Evolutionary conservation across 2,113 vertebrate genomes (phyloP).

Genomic region (Eleginops maclovinus): DNA sequence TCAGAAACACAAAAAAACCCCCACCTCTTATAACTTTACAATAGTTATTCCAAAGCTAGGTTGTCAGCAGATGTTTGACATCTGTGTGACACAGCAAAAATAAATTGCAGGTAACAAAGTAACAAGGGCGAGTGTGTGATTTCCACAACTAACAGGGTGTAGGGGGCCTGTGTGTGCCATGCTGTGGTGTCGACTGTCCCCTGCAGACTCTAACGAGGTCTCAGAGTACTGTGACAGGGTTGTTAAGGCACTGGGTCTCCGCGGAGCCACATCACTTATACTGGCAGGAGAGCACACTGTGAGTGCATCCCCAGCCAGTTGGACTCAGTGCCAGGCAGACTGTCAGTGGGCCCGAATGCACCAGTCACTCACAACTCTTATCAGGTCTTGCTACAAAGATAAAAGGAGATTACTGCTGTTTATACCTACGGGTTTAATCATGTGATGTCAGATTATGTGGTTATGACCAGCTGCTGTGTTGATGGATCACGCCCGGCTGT

Average conservation of each 20-base stretch:
- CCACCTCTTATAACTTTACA: not conserved
- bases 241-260: slow-evolving; percentile 45
- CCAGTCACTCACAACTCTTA: slow-evolving; percentile 64
- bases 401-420: slow-evolving; percentile 67
- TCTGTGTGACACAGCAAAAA: slow-evolving; percentile 36
- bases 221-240: slow-evolving; percentile 54
- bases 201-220: slow-evolving; percentile 56
- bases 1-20: not conserved
- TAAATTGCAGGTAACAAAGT: slow-evolving; percentile 48
- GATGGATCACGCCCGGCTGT: slow-evolving; percentile 61
- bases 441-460: slow-evolving; percentile 60
- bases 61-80: slow-evolving; percentile 42
- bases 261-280: slow-evolving; percentile 46
- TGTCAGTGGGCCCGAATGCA: slow-evolving; percentile 62
- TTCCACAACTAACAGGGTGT: slow-evolving; percentile 16
- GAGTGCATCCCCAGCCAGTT: slow-evolving; percentile 33
- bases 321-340: slow-evolving; percentile 34
- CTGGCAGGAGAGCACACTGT: slow-evolving; percentile 46
- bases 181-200: slow-evolving; percentile 25
- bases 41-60: not conserved
- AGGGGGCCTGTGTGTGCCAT: slow-evolving; percentile 15
- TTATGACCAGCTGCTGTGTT: slow-evolving; percentile 68
- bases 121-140: slow-evolving; percentile 18
- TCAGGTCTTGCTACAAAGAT: slow-evolving; percentile 63
- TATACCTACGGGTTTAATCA: slow-evolving; percentile 59